Percentiles rank a stretch among this genome's conserved stretches.
Evolutionary conservation across 2,888 invertebrate species (phyloP).

Genomic region (Lithophane socia): DNA sequence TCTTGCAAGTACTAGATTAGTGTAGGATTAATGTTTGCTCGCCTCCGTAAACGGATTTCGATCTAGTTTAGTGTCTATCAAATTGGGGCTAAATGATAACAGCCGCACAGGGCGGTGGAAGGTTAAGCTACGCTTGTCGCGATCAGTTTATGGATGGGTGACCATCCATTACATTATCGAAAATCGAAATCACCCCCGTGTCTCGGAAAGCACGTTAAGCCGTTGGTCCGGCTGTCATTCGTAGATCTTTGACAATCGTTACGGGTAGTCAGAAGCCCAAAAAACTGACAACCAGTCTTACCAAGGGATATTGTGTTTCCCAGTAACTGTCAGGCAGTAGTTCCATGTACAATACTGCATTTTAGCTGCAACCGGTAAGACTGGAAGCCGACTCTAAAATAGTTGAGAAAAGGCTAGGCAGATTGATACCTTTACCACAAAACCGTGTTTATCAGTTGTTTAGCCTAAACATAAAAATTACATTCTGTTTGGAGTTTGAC

Average conservation of each 20-base stretch:
- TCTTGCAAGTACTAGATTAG: slow-evolving; percentile 40
- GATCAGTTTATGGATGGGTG: neutral
- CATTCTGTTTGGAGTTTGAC: too few relatives aligned
- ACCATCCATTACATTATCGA: too few relatives aligned
- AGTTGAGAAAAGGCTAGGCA: neutral
- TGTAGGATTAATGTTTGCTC: slow-evolving; percentile 29
- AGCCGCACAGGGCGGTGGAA: neutral
- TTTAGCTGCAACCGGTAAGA: too few relatives aligned
- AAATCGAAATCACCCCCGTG: too few relatives aligned
- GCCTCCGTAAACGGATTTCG: slow-evolving; percentile 9
- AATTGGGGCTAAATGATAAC: neutral
- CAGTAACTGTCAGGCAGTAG: too few relatives aligned
- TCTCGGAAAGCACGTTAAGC: neutral
- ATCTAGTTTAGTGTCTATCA: neutral
- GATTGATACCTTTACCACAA: neutral
- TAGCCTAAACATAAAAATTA: too few relatives aligned
- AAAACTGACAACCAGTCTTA: neutral
- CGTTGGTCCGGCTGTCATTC: neutral
- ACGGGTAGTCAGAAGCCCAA: neutral
- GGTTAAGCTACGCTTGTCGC: neutral
- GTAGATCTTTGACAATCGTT: neutral
- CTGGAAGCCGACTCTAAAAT: too few relatives aligned
- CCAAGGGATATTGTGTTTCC: neutral
- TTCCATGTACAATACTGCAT: too few relatives aligned
- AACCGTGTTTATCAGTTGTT: too few relatives aligned